A percentile compares a stretch with the other conserved stretches of the same genome.
These are phyloP conservation scores for Sinopyrophorus schimmeli DNA, from an alignment of 2,888 invertebrate species.

Conservation along the genomic window DNA sequence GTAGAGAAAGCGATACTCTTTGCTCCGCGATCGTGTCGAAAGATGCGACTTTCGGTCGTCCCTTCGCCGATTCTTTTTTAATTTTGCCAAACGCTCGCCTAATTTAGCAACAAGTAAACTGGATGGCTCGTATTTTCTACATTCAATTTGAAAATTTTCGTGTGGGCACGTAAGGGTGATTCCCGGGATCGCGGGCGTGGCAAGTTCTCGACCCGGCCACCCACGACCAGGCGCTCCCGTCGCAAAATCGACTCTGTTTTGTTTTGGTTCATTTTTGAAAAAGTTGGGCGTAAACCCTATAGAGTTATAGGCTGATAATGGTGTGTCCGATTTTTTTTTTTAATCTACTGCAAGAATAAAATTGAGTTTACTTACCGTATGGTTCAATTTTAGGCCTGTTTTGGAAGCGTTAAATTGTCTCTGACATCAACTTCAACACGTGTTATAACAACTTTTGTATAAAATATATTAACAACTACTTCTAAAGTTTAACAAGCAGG, in stretches of 20 bases:
- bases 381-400: slow-evolving; percentile 12
- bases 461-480: slow-evolving; percentile 22
- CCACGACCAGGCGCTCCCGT: slow-evolving; percentile 38
- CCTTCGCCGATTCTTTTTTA: too few relatives aligned
- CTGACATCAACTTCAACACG: slow-evolving; percentile 20
- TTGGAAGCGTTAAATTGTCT: slow-evolving; percentile 13
- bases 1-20: too few relatives aligned
- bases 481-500: slow-evolving; percentile 18
- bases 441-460: slow-evolving; percentile 23
- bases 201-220: slow-evolving; percentile 42
- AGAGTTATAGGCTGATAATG: slow-evolving; percentile 14
- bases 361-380: slow-evolving; percentile 24
- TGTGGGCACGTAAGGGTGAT: slow-evolving; percentile 36
- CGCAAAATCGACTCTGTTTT: slow-evolving; percentile 46
- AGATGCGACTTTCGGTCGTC: too few relatives aligned
- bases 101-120: too few relatives aligned
- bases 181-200: slow-evolving; percentile 45
- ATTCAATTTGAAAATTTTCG: slow-evolving; percentile 38
- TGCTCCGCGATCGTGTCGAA: too few relatives aligned
- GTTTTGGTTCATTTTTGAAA: slow-evolving; percentile 48
- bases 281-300: slow-evolving; percentile 47
- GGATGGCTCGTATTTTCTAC: too few relatives aligned
- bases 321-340: neutral
- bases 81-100: too few relatives aligned
- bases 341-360: neutral